Base-by-base conservation (phyloP, 1,140 invertebrate species). In the Heliconius hermathena region DNA sequence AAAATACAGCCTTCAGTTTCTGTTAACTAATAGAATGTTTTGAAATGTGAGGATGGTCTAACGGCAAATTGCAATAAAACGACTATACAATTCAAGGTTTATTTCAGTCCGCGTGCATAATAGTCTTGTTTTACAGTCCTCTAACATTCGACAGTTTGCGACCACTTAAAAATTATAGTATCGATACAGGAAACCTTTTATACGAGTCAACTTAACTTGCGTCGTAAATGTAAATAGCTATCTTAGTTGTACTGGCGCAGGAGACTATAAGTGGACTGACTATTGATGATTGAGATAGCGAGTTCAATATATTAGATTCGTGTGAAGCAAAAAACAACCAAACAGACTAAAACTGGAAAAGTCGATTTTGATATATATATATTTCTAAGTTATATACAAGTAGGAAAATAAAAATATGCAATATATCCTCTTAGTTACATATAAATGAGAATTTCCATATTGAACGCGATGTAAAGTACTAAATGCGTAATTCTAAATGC, bases 101-200 rank as follows among this genome's bases (percentile, higher is more conserved):
- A 66, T 66, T 66, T 66, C 60, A 13, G 22, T 66, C 60, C 11
- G n/a, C 26, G 60, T 66, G 60, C 60, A 66, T 66, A 66, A 66
- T 66, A 66, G 60, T 66, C 60, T 66, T 66, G 60, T 66, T 66
- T 66, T 66, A 66, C 60, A 66, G 60, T 66, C 60, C 26, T 29
- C 60, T 66, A 29, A 16, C 60, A 66, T 66, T 66, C 9, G 60
- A 26, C 22, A 66, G 26, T 66, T 66, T 66, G 60, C 60, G 60
- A 66, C 60, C 60, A 66, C 60, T 66, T 66, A 66, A 66, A 66
- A 66, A 66, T 66, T 66, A 66, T 66, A 66, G 60, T 66, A 66
- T 26, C 60, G 60, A 66, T 66, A 29, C 26, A 66, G 60, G 60
- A 66, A 66, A 66, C 26, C 60, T 66, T 66, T 29, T 66, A 66